Evolutionary conservation across 2,797 vertebrate genomes (phyloP).

Genomic region (Sebastes aleutianus): DNA sequence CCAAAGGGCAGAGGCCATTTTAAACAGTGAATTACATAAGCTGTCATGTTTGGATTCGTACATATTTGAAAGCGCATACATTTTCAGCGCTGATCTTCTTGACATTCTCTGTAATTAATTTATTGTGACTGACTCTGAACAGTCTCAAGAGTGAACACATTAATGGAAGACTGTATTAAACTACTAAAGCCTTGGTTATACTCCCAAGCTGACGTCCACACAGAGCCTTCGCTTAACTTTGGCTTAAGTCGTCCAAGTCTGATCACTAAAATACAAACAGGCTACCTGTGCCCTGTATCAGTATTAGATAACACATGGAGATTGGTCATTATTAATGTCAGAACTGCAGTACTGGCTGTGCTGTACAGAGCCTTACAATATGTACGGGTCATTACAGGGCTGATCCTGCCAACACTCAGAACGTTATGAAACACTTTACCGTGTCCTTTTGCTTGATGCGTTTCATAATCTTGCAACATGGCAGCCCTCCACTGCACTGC

Average conservation of each 20-base stretch:
- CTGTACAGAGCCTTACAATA: background rate
- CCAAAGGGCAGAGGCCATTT: background rate
- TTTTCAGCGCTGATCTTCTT: background rate
- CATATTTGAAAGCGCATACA: background rate
- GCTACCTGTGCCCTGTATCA: background rate
- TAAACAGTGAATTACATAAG: background rate
- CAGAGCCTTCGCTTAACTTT: background rate
- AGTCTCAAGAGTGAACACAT: background rate
- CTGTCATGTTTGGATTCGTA: background rate
- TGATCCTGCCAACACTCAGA: background rate
- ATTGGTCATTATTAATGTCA: background rate
- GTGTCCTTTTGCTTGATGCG: conserved; percentile 12
- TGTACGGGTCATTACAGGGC: background rate
- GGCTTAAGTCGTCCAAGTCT: background rate
- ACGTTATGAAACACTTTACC: background rate
- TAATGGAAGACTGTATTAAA: background rate
- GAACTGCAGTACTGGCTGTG: background rate
- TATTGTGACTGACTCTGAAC: background rate
- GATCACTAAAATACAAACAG: background rate
- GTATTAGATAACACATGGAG: background rate
- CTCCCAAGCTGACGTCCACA: too few relatives aligned
- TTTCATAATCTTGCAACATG: conserved; percentile 26
- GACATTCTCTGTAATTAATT: background rate
- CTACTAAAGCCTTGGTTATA: too few relatives aligned
- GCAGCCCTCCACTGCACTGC: background rate